Evolutionary conservation across 2,797 vertebrate species (phyloP).

Genomic region (Macrochelys suwanniensis): DNA sequence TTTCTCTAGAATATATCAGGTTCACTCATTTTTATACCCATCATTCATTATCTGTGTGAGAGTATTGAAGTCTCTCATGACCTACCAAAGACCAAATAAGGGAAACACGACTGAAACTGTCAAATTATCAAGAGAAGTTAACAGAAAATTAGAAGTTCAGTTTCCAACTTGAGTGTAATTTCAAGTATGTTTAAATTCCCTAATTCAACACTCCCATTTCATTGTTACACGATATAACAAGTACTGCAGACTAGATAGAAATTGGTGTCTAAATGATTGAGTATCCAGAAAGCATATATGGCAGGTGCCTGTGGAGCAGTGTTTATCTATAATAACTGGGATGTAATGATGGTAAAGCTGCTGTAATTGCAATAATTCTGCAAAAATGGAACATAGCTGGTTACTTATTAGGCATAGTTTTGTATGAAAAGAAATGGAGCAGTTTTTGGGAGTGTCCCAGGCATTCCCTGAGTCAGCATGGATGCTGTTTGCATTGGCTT

Average conservation of each 20-base stretch:
- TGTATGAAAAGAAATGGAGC: constrained; percentile 39
- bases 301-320: neutral
- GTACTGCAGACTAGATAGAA: neutral
- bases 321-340: neutral
- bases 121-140: neutral
- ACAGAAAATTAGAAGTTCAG: neutral
- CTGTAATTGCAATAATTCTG: constrained; percentile 30
- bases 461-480: constrained; percentile 44
- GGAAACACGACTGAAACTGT: neutral
- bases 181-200: neutral
- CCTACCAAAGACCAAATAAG: constrained; percentile 60
- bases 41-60: neutral
- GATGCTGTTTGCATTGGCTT: neutral
- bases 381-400: constrained; percentile 23
- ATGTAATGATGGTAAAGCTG: neutral
- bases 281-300: neutral
- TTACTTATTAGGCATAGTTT: neutral
- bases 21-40: neutral
- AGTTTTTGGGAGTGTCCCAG: neutral
- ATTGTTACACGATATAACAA: neutral
- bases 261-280: neutral
- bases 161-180: neutral
- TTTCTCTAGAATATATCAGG: constrained; percentile 24
- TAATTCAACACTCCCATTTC: neutral
- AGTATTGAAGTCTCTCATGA: neutral